phyloP scores from a whole-genome alignment of 2,113 vertebrate genomes.

The Cottus gobio region DNA sequence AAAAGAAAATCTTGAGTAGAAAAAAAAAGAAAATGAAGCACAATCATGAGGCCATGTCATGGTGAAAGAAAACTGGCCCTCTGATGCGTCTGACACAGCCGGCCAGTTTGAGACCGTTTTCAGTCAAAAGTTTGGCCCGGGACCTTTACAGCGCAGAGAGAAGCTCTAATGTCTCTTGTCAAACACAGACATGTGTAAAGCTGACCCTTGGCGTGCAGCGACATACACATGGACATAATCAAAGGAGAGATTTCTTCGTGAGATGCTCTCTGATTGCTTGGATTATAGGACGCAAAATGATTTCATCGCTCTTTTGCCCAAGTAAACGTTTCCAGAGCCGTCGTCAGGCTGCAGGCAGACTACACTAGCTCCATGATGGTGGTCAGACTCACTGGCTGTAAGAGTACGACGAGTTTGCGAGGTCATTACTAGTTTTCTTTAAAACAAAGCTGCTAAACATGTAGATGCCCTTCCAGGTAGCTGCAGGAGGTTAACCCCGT shows the following conservation, averaged over 20 bases:
- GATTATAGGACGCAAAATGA: conserved; percentile 43
- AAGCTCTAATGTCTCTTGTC: conserved; percentile 12
- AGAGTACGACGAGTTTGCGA: background rate
- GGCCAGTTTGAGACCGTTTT: conserved; percentile 36
- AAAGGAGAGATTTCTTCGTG: conserved; percentile 41
- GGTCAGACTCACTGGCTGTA: background rate
- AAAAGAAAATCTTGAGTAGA: too few species aligned
- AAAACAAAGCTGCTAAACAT: background rate
- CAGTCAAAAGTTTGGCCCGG: conserved; percentile 28
- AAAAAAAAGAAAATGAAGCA: background rate
- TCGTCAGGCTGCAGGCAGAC: conserved; percentile 16
- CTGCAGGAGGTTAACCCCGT: background rate
- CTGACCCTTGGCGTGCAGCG: conserved; percentile 16
- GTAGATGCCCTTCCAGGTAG: background rate
- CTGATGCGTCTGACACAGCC: conserved; percentile 16
- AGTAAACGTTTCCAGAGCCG: conserved; percentile 58
- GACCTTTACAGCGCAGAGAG: background rate
- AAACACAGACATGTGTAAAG: conserved; percentile 11
- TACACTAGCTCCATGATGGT: background rate
- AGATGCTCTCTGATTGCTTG: conserved; percentile 49
- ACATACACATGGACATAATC: conserved; percentile 53
- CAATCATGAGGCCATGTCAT: conserved; percentile 41
- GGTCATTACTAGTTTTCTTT: background rate
- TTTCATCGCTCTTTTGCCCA: conserved; percentile 41
- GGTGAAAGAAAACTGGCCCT: conserved; percentile 9